phyloP scores from a whole-genome alignment of 2,113 vertebrate genomes.

The Nothoprocta pentlandii region DNA sequence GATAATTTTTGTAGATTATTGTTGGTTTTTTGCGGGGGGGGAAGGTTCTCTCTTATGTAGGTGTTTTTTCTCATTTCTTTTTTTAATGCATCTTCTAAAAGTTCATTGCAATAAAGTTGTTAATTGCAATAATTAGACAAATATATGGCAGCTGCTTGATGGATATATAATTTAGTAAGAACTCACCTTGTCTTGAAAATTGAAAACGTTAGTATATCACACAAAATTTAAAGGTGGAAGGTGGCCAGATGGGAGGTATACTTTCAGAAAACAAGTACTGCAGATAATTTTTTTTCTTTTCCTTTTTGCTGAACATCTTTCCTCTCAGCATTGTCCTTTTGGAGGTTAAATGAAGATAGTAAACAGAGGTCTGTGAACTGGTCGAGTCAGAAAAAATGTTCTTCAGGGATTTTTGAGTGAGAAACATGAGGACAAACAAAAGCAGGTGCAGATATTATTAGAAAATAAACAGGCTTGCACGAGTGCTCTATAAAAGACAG shows the following conservation, averaged over 20 bases:
- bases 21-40: background rate
- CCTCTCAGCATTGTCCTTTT: background rate
- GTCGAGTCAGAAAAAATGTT: background rate
- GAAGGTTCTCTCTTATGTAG: background rate
- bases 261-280: background rate
- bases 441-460: background rate
- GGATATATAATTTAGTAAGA: background rate
- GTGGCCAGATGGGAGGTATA: background rate
- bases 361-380: background rate
- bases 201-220: background rate
- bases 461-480: background rate
- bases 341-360: background rate
- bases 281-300: background rate
- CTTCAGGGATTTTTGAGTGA: background rate
- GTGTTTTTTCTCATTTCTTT: background rate
- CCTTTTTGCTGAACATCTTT: background rate
- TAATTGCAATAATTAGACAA: background rate
- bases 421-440: background rate
- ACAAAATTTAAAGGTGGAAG: background rate
- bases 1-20: background rate
- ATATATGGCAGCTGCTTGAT: background rate
- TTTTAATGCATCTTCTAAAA: background rate
- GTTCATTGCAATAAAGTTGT: background rate
- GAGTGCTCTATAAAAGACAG: background rate
- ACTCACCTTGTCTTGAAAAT: background rate